Evolutionary conservation across 2,888 invertebrate species (phyloP), one percentile per base, ranked within the genome.

Genomic region (Habrosyne pyritoides): DNA sequence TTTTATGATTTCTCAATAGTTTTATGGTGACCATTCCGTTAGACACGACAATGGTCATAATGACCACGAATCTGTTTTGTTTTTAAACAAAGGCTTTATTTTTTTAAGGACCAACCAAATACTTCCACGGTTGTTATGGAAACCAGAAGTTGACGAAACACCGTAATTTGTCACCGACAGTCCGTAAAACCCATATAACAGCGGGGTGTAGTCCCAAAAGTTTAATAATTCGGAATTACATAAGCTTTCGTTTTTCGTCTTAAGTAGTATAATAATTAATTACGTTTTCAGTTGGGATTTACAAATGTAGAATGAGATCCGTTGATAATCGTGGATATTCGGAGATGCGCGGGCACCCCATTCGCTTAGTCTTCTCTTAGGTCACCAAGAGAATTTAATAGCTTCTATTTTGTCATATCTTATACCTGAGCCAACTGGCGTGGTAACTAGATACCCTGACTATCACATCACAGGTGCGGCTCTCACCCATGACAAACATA

Each of bases 1-100:
- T 42, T 65, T 64, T 67, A 64, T 68, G 63, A 63, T 58, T 73
- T 60, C 71, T 59, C 64, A 71, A 73, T 71, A 71, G 66, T 71
- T 76, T 75, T 73, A 78, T 71, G 71, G 66, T 62, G 66, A 61
- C 49, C 69, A 66, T 68, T 57, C 71, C 73, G 74, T 75, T 75
- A 71, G 55, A 30, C 50, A 36, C 47, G 48, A 50, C 50, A 30
- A 50, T 50, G 48, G 14, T 42, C 2, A 12, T 1, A 14, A 22
- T 14, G 21, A 50, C 30, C 50, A 28, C 30, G 21, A 18, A 30
- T 30, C 18, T 28, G 21, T 26, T 50, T 50, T 50, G 28, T 50
- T 12, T 18, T n/a, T 18, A 28, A 10, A 28, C 28, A 50, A 50
- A 10, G 2, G 28, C 1, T 6, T 18, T 12, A 2, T 14, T 50